Base-by-base conservation (phyloP, 2,797 vertebrate species). In the Pseudocheirus occidentalis region DNA sequence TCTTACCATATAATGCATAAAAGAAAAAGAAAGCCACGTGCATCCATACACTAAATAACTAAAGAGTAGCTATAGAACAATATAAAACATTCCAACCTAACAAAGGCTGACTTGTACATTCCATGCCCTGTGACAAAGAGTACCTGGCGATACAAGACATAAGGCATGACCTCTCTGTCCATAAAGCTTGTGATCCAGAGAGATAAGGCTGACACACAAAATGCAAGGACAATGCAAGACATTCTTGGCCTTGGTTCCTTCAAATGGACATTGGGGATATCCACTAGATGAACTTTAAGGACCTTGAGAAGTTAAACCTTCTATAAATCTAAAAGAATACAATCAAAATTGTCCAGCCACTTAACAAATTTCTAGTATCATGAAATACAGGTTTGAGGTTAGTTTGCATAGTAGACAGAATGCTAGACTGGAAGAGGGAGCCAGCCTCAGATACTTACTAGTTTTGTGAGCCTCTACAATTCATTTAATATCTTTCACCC, bases 401-500 rank as follows among this genome's bases (percentile, higher is more conserved):
- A 81, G n/a, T 81, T 9, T 46, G 7, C 21, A 46, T 81, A 27
- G 40, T 46, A 40, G 2, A 4, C 11, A 81, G 73, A 81, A 21
- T 87, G 73, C 40, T 93, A 92, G 6, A 18, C 34, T 7, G 50
- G 0, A 21, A 3, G 29, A 95, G 94, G 14, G 0, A 87, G 58
- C 93, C 27, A 91, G 10, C 28, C 21, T 94, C 46, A 12, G 90
- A 34, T 92, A 52, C 73, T 94, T 96, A 24, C 90, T 92, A 93
- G 91, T 27, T 66, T 90, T 92, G 5, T 92, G 10, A 93, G 16
- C 92, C 0, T 90, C 3, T 87, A 3, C 21, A 93, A 95, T 53
- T 0, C 12, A 91, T 46, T 91, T 73, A 55, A 14, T 0, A 0
- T 66, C 31, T 31, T 34, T 92, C 7, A 92, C 31, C 3, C 4